Evolutionary conservation across 2,797 vertebrate species (phyloP).

Genomic region (Acanthurus leucopareius): DNA sequence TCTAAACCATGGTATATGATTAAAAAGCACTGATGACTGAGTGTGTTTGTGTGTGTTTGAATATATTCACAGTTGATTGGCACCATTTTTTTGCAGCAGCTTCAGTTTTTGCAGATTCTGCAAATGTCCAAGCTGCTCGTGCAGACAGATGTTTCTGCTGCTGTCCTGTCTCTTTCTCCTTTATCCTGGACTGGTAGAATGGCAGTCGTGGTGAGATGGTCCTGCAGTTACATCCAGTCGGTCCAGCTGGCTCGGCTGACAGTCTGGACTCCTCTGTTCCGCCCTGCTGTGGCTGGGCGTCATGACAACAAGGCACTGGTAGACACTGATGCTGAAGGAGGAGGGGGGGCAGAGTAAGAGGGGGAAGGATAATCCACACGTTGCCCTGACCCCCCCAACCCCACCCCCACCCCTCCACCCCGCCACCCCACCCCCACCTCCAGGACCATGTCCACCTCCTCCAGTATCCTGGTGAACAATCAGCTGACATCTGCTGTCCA

Average conservation of each 20-base stretch:
- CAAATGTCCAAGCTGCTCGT: constrained; percentile 28
- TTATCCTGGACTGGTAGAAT: constrained; percentile 32
- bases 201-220: constrained; percentile 50
- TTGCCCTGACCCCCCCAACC: neutral
- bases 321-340: constrained; percentile 45
- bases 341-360: constrained; percentile 6
- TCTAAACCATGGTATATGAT: constrained; percentile 20
- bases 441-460: constrained; percentile 22
- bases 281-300: constrained; percentile 27
- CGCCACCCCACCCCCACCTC: neutral
- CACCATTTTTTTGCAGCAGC: constrained; percentile 55
- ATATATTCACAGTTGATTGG: constrained; percentile 71
- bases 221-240: neutral
- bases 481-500: constrained; percentile 46
- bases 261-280: constrained; percentile 20
- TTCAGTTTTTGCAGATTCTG: constrained; percentile 31
- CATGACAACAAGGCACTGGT: constrained; percentile 72
- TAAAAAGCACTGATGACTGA: constrained; percentile 56
- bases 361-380: constrained; percentile 11
- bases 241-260: constrained; percentile 11
- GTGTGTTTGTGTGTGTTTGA: constrained; percentile 34
- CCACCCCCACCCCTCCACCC: neutral
- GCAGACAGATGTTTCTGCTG: constrained; percentile 2
- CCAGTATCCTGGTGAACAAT: constrained; percentile 52
- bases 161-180: constrained; percentile 33